phyloP scores from a whole-genome alignment of 2,113 vertebrate genomes.

The Cercocebus atys region DNA sequence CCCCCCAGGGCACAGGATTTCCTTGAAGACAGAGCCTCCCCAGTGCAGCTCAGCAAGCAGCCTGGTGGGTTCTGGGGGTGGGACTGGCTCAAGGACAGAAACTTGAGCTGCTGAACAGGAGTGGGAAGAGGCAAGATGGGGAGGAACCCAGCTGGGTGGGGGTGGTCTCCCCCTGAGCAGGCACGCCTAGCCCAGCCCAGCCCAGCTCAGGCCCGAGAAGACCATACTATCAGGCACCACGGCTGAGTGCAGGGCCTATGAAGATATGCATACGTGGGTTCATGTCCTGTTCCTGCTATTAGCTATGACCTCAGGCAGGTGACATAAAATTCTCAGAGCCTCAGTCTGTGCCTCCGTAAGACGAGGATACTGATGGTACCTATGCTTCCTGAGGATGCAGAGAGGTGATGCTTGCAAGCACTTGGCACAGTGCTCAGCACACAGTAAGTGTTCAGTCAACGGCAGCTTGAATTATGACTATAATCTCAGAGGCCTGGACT shows the following conservation, averaged over 20 bases:
- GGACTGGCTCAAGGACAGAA: background rate
- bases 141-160: background rate
- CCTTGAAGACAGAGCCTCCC: background rate
- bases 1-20: background rate
- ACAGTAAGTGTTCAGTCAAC: rapidly evolving
- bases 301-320: background rate
- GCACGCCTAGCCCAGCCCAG: no score
- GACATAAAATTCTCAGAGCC: background rate
- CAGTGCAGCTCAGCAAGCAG: background rate
- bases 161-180: background rate
- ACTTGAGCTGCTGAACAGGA: background rate
- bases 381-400: background rate
- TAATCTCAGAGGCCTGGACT: background rate
- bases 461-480: background rate
- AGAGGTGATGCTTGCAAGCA: rapidly evolving
- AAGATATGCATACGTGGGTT: background rate
- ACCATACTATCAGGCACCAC: background rate
- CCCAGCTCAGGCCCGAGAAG: background rate
- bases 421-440: rapidly evolving
- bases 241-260: background rate
- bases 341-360: background rate
- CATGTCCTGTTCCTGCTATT: background rate
- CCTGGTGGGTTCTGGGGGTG: background rate
- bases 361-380: background rate
- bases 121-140: no score